These are phyloP conservation scores for Ostrea denselamellosa DNA, from an alignment of 1,140 invertebrate genomes.

Conservation along the genomic window DNA sequence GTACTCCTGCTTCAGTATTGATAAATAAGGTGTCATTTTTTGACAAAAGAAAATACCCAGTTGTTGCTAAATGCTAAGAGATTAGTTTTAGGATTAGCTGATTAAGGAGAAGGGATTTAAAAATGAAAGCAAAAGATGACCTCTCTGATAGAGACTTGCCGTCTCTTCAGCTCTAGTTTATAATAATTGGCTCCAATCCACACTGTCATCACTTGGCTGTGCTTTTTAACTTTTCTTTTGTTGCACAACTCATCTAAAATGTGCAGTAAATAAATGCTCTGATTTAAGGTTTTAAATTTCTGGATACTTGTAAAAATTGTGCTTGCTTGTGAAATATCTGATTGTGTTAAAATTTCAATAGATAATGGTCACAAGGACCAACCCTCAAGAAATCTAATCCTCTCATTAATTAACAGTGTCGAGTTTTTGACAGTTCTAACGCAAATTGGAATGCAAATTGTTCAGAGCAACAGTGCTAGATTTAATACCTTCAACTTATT, in stretches of 20 bases:
- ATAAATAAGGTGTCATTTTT: slow-evolving; percentile 15
- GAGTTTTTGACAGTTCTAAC: neutral
- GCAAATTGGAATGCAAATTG: neutral
- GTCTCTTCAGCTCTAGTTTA: neutral
- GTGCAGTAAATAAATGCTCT: neutral
- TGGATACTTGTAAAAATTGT: neutral
- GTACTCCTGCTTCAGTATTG: neutral
- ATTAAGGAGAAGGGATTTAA: slow-evolving; percentile 11
- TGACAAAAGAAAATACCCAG: slow-evolving; percentile 21
- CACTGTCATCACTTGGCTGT: neutral
- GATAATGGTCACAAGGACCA: neutral
- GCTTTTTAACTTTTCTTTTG: neutral
- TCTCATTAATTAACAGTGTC: slow-evolving; percentile 30
- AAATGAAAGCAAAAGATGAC: slow-evolving; percentile 12
- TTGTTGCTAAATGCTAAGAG: slow-evolving; percentile 9
- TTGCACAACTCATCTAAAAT: neutral
- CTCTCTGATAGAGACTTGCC: neutral
- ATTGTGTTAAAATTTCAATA: slow-evolving; percentile 10
- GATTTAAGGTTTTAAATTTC: neutral
- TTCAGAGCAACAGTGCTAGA: slow-evolving; percentile 1
- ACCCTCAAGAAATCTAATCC: slow-evolving; percentile 9
- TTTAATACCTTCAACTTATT: slow-evolving; percentile 18
- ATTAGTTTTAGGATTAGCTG: slow-evolving; percentile 1
- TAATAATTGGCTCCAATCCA: neutral
- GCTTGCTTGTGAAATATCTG: neutral